phyloP scores from a whole-genome alignment of 2,888 invertebrate genomes.

The Eilema depressum region DNA sequence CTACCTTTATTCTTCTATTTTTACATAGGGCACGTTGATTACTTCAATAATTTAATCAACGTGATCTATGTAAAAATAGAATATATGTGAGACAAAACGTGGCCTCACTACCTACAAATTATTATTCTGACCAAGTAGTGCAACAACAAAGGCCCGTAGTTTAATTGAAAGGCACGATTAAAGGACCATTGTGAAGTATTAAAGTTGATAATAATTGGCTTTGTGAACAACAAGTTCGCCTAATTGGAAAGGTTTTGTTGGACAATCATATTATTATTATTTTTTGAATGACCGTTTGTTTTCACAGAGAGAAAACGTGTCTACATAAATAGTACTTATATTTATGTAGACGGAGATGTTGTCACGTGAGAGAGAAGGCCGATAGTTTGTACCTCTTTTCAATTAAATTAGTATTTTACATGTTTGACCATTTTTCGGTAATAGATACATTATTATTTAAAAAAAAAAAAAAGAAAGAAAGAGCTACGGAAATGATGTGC shows the following conservation, averaged over 20 bases:
- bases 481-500: no score
- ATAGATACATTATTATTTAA: no score
- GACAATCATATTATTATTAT: background rate
- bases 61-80: background rate
- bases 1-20: no score
- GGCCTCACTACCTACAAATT: background rate
- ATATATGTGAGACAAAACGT: background rate
- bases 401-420: no score
- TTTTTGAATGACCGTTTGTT: background rate
- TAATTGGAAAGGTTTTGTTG: background rate
- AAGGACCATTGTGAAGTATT: slow-evolving; percentile 4
- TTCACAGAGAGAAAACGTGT: no score
- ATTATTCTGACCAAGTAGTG: slow-evolving; percentile 4
- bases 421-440: no score
- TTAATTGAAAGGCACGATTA: slow-evolving; percentile 1
- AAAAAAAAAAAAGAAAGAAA: no score
- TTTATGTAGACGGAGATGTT: background rate
- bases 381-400: background rate
- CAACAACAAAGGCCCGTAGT: background rate
- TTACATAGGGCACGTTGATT: no score
- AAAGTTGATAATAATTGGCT: slow-evolving; percentile 1
- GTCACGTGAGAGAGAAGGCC: no score
- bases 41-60: no score
- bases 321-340: no score
- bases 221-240: background rate